Conservation (phyloP, 2,113 vertebrate species). For the Brachyistius frenatus region DNA sequence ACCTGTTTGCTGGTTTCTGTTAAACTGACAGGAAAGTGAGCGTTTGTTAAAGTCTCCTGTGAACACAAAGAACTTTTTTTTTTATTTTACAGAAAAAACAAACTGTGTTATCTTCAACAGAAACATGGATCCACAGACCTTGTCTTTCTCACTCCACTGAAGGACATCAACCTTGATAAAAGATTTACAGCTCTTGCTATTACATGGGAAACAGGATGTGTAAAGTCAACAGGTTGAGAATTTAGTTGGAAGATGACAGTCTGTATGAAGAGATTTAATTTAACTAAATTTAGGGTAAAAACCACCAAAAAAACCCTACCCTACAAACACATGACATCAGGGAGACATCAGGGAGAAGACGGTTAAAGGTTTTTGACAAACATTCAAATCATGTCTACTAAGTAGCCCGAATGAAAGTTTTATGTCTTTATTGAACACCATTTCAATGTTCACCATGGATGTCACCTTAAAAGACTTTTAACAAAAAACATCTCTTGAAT, state of each 20-base stretch:
- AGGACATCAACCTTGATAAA: constrained; percentile 67
- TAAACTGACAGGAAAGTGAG: constrained; percentile 59
- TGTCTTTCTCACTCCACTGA: constrained; percentile 52
- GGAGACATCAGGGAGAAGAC: too few relatives aligned
- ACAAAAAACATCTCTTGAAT: too few relatives aligned
- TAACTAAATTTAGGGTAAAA: background rate
- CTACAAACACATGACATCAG: too few relatives aligned
- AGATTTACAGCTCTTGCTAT: constrained; percentile 44
- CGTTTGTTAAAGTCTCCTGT: constrained; percentile 48
- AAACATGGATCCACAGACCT: constrained; percentile 62
- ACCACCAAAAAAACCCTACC: too few relatives aligned
- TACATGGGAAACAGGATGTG: constrained; percentile 46
- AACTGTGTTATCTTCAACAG: constrained; percentile 64
- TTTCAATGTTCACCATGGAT: too few relatives aligned
- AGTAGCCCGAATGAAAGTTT: too few relatives aligned
- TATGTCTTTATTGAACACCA: too few relatives aligned
- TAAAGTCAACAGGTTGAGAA: constrained; percentile 13
- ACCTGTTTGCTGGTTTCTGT: constrained; percentile 39
- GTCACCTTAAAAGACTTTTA: too few relatives aligned
- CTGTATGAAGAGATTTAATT: background rate
- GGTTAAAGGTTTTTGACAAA: too few relatives aligned
- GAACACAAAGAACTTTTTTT: constrained; percentile 64
- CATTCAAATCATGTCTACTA: too few relatives aligned
- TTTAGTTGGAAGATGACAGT: background rate
- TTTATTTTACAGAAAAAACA: constrained; percentile 58